Evolutionary conservation across 2,113 vertebrate genomes (phyloP).

Genomic region (Butorides virescens): DNA sequence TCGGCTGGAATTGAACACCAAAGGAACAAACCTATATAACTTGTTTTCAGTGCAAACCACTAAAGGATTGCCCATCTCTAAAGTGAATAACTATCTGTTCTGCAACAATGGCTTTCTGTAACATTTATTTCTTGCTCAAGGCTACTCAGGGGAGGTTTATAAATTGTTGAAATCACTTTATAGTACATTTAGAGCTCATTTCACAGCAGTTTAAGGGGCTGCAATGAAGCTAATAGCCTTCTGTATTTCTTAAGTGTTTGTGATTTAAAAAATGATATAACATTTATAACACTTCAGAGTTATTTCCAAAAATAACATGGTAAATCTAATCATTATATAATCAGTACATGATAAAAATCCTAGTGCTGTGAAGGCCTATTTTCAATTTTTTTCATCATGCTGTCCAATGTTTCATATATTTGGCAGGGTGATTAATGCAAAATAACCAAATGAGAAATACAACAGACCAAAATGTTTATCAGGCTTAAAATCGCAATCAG

Average conservation of each 20-base stretch:
- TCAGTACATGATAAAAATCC: background rate
- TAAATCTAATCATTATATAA: conserved; percentile 35
- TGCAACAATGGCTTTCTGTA: conserved; percentile 18
- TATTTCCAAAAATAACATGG: conserved; percentile 21
- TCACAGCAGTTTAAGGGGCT: conserved; percentile 55
- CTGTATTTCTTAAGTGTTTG: conserved; percentile 64
- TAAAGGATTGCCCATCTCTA: background rate
- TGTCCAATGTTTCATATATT: background rate
- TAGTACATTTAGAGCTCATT: conserved; percentile 65
- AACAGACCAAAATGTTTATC: background rate
- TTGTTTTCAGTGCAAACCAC: background rate
- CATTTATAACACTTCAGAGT: conserved; percentile 29
- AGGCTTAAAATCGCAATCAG: background rate
- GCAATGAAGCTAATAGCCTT: conserved; percentile 64
- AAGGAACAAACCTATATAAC: background rate
- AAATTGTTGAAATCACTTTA: conserved; percentile 68
- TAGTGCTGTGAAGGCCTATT: background rate
- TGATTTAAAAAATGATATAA: conserved; percentile 54
- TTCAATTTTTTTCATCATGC: background rate
- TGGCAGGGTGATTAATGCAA: background rate
- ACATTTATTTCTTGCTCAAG: conserved; percentile 59
- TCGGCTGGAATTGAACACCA: background rate
- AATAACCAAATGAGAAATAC: background rate
- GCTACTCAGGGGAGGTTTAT: conserved; percentile 61
- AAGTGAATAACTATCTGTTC: conserved; percentile 27